Evolutionary conservation across 2,888 invertebrate species (phyloP).

Genomic region (Galerucella calmariensis): DNA sequence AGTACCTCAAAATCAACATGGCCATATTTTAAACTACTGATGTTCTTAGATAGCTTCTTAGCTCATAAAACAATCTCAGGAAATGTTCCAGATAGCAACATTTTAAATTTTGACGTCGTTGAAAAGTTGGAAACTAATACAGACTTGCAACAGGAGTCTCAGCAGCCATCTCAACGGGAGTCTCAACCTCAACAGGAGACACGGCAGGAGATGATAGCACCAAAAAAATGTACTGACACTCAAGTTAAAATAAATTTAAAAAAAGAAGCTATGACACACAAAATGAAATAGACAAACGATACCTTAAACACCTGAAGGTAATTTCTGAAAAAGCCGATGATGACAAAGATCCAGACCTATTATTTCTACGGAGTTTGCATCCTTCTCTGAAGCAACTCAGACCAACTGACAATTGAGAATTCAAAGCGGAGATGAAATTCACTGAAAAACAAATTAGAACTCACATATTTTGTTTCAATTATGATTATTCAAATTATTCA

Average conservation of each 20-base stretch:
- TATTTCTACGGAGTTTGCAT: constrained; percentile 11
- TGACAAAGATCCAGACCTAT: constrained; percentile 15
- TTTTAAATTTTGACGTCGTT: not conserved
- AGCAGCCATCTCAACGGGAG: not conserved
- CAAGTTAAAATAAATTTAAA: not conserved
- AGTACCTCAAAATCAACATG: not conserved
- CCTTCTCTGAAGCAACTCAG: not conserved
- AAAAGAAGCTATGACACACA: not conserved
- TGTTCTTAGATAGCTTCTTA: no score
- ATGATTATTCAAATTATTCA: not conserved
- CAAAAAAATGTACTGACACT: no score
- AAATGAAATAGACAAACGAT: constrained; percentile 10
- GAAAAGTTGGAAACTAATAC: not conserved
- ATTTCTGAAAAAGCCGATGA: not conserved
- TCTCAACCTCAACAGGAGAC: not conserved
- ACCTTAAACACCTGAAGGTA: not conserved
- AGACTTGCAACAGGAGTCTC: not conserved
- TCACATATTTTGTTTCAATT: not conserved
- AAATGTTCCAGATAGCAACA: not conserved
- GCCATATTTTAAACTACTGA: not conserved
- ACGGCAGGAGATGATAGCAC: no score
- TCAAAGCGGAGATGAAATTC: constrained; percentile 3
- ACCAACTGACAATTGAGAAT: constrained; percentile 8
- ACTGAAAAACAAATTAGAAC: not conserved
- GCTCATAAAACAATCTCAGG: not conserved